Evolutionary conservation across 2,113 vertebrate genomes (phyloP), one percentile per base, ranked within the genome.

Genomic region (Fregata magnificens): DNA sequence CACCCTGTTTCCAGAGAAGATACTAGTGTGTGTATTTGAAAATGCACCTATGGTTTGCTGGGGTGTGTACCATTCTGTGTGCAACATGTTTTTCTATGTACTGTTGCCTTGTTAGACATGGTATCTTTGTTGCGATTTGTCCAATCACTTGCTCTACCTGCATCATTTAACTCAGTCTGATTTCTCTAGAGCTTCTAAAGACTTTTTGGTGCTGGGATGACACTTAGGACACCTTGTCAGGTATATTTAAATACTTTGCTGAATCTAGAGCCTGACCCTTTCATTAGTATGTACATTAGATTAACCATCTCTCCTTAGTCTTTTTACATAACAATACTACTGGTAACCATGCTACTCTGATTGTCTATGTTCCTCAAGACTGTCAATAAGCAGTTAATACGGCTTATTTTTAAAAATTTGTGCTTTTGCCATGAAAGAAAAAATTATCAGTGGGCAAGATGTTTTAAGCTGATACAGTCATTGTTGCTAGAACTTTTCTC

Each of bases 1-100:
- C 36, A 49, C 21, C 44, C 12, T 69, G 9, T 78, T 78, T 87
- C 42, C 36, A 70, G 45, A 56, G 14, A 76, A 40, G 26, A 61
- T 40, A 29, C 2, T 31, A 8, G 16, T 16, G 6, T 49, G 16
- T 29, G 13, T 38, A 10, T 40, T 73, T 62, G 34, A 71, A 89
- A 82, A 66, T 34, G 5, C 14, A 63, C 0, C 1, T 53, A 5
- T n/a, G 45, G 5, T 52, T 84, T 77, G 10, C 63, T 62, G 16
- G 34, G 4, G 1, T 66, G 14, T 5, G 10, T 40, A 18, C 25
- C 34, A 14, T 72, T 56, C 14, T 59, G 6, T 24, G 36, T 36
- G 14, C 53, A 61, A 13, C 5, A 4, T 0, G 0, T 62, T 88
- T 58, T 62, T 9, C 34, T 70, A 1, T 40, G 16, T 62, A 21